Evolutionary conservation across 2,113 vertebrate species (phyloP), one percentile per base, ranked within the genome.

Genomic region (Sterna hirundo): DNA sequence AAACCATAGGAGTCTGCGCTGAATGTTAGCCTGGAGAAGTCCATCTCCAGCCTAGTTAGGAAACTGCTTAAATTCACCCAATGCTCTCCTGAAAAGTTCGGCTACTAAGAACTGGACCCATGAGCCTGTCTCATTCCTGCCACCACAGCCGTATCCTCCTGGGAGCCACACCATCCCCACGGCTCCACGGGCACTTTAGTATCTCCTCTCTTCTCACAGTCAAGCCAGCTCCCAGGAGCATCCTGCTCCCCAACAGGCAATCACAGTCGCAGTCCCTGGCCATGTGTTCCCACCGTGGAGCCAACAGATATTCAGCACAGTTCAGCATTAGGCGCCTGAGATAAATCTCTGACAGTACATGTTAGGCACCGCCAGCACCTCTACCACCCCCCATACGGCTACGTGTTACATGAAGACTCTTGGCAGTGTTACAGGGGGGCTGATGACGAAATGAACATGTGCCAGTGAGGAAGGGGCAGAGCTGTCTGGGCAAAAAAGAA

Each of bases 291-390:
- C 22, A 68, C 6, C 9, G 15, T 23, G 36, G 3, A 57, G 25
- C 25, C 21, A 40, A 15, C 15, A 83, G 25, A 68, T n/a, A 55
- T 10, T 74, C 46, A 66, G 60, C 6, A 1, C 19, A 36, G 12
- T 25, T 65, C 49, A 84, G 15, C 36, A n/a, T 58, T 11, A 58
- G n/a, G 19, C 23, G 42, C 42, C n/a, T 38, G 42, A 60, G 21
- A 40, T 22, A 51, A 83, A 5, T 38, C 60, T 49, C 27, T 54
- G 58, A 65, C 2, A 5, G 22, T 34, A 49, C 0, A 0, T 30
- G 58, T 65, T 40, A 51, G 78, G 42, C 42, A 38, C 3, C 4
- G 6, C 10, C 34, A 91, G 51, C 5, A 2, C 9, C 42, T 52
- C 29, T 30, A 20, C 13, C 8, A 13, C 44, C 30, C 8, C 46